phyloP scores from a whole-genome alignment of 2,888 invertebrate species.

The Leptinotarsa tumamoca region DNA sequence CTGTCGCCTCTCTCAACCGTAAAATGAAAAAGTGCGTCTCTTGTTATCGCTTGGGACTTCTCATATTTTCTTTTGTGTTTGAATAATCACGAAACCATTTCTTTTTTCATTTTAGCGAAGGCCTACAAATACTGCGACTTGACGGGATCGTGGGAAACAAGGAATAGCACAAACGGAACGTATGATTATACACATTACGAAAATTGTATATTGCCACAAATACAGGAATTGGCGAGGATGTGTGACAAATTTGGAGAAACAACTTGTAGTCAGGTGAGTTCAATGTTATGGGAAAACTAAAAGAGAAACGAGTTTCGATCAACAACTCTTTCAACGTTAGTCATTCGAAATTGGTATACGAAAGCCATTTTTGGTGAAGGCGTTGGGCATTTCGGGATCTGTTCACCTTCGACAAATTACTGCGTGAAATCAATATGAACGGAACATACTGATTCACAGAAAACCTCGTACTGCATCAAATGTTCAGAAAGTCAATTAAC shows the following conservation, averaged over 20 bases:
- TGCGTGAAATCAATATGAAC: no score
- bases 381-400: no score
- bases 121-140: conserved; percentile 78
- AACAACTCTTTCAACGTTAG: no score
- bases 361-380: no score
- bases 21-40: background rate
- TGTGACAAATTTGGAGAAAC: conserved; percentile 60
- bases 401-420: no score
- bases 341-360: no score
- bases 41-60: background rate
- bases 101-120: conserved; percentile 69
- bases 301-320: no score
- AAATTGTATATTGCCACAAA: conserved; percentile 80
- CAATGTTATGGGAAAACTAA: background rate
- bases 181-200: conserved; percentile 78
- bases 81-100: background rate
- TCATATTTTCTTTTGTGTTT: background rate
- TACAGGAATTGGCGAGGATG: conserved; percentile 75
- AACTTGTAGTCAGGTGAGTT: conserved; percentile 60
- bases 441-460: no score
- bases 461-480: no score
- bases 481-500: no score
- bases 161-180: conserved; percentile 61
- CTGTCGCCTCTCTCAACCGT: background rate
- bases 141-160: conserved; percentile 78